Percentiles rank a stretch among this genome's conserved stretches.
Evolutionary conservation across 2,113 vertebrate genomes (phyloP).

Genomic region (Genyomyrus donnyi): DNA sequence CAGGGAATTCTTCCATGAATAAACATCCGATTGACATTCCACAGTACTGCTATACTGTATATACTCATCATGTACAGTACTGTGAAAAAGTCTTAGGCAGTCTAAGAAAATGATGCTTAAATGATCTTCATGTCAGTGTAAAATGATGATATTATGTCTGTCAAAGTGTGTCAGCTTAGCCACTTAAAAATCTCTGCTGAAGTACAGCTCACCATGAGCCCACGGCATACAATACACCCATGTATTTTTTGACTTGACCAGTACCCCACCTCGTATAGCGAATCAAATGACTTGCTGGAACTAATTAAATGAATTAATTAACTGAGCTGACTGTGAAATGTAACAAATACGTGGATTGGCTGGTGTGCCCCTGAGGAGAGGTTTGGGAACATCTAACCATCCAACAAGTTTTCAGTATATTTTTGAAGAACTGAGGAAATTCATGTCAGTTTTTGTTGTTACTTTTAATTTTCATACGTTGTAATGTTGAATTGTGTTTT

Average conservation of each 20-base stretch:
- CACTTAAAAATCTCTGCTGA: not conserved
- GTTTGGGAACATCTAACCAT: not conserved
- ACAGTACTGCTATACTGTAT: not conserved
- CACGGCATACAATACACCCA: not conserved
- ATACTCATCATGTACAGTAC: not conserved
- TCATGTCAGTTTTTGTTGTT: not conserved
- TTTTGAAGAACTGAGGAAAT: not conserved
- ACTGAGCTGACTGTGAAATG: not conserved
- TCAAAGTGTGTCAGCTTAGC: not conserved
- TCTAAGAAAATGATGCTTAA: not conserved
- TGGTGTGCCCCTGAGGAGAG: not conserved
- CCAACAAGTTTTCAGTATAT: not conserved
- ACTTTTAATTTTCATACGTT: not conserved
- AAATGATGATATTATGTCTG: not conserved
- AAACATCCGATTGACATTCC: not conserved
- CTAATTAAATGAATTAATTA: not conserved
- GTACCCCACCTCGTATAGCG: not conserved
- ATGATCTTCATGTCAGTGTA: not conserved
- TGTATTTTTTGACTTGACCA: not conserved
- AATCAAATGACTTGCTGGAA: not conserved
- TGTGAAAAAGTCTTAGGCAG: not conserved
- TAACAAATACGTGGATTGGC: not conserved
- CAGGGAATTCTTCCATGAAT: not conserved
- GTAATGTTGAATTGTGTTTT: not conserved
- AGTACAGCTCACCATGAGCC: not conserved